phyloP scores from a whole-genome alignment of 1,140 invertebrate genomes.

The Apis florea region DNA sequence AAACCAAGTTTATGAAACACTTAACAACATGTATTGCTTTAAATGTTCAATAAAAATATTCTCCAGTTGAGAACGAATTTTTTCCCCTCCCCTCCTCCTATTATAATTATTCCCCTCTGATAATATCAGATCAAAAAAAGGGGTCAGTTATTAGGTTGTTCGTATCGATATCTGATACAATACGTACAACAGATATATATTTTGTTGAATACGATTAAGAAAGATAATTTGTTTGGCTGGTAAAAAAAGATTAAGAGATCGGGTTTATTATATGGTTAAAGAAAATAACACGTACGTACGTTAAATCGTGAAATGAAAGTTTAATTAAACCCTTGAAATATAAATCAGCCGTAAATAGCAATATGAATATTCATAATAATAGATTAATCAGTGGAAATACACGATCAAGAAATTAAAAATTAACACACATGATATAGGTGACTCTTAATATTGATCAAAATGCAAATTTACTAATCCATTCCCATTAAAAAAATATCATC shows the following conservation, averaged over 20 bases:
- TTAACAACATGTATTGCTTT: constrained; percentile 14
- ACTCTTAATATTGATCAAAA: not conserved
- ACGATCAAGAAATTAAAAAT: too few relatives aligned
- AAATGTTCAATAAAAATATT: constrained; percentile 25
- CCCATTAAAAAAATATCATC: too few relatives aligned
- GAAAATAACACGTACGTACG: too few relatives aligned
- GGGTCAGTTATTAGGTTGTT: too few relatives aligned
- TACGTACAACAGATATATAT: too few relatives aligned
- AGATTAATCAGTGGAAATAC: not conserved
- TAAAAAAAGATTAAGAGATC: too few relatives aligned
- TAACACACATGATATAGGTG: too few relatives aligned
- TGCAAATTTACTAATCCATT: not conserved
- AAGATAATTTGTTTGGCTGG: too few relatives aligned
- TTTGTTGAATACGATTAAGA: too few relatives aligned
- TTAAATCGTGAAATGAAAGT: not conserved
- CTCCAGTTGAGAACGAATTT: too few relatives aligned
- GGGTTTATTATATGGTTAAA: too few relatives aligned
- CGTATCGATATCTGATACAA: too few relatives aligned
- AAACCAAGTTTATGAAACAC: not conserved
- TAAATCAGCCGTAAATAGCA: not conserved
- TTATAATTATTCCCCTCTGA: not conserved
- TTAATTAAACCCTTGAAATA: not conserved
- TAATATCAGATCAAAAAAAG: not conserved
- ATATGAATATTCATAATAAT: constrained; percentile 2
- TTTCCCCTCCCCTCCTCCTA: not conserved